Base-by-base conservation (phyloP, 2,888 invertebrate genomes). In the Chelonus formosanus region DNA sequence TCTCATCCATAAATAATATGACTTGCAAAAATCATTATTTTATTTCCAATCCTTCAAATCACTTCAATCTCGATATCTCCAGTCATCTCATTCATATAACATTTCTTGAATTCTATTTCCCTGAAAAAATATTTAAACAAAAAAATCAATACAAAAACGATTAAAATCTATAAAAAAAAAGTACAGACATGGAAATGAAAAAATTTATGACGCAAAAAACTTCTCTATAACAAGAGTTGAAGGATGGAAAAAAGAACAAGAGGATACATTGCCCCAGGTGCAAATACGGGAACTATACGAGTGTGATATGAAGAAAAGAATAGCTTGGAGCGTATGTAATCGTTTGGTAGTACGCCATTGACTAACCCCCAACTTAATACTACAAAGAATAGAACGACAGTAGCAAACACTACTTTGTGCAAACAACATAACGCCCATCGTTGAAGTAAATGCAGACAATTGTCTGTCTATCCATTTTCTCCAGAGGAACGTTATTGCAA, bases 341-440 rank as follows among this genome's bases (percentile, higher is more conserved):
- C 44, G 53, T 44, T 44, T 8, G n/a, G 35, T 20, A 53, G 44
- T 53, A 53, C 53, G 43, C 6, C 40, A 32, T 52, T 52, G 44
- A 43, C 43, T 4, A 60, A 50, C 43, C 50, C 44, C 34, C n/a
- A 32, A 20, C 47, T 34, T 55, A 53, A 55, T 47, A 34, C 31
- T 44, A 53, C 50, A 31, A 43, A 32, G 31, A 31, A 8, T 8
- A 20, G 52, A 31, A 61, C 50, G 55, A 45, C 44, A 35, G 56
- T 52, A 31, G 50, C 48, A 45, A 64, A 68, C 48, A 67, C 43
- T 64, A 69, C 58, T 35, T 45, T 67, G 67, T 67, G 67, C 67
- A 65, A 70, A 70, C 67, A 70, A 63, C 62, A 64, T 57, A 68
- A 67, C 63, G 65, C 68, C 65, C 68, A 69, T 68, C 54, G 54